These are phyloP conservation scores for Philaenus spumarius DNA, from an alignment of 1,140 invertebrate genomes.

Conservation along the genomic window DNA sequence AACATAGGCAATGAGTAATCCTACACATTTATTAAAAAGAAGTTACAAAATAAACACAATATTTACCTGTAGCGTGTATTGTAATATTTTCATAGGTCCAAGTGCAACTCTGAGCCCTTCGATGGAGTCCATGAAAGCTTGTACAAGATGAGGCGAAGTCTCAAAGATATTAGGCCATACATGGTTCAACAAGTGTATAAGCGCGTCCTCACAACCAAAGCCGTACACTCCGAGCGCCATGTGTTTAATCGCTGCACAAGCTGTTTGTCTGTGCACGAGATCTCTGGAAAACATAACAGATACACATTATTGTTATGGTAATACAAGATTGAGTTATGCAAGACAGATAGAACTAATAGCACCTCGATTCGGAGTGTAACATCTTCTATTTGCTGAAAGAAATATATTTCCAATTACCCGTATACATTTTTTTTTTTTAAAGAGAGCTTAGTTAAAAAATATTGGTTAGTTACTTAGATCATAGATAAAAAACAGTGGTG, in stretches of 20 bases:
- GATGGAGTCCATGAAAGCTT: conserved; percentile 98
- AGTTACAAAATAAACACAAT: too few species aligned
- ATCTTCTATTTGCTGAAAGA: too few species aligned
- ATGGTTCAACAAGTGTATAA: conserved; percentile 95
- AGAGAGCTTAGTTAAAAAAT: too few species aligned
- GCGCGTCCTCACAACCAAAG: conserved; percentile 98
- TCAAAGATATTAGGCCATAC: conserved; percentile 99
- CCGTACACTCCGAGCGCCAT: conserved; percentile 98
- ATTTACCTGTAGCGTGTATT: conserved; percentile 87
- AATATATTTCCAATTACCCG: too few species aligned
- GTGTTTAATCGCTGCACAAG: conserved; percentile 98
- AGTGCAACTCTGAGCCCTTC: conserved; percentile 94
- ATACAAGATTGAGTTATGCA: background rate
- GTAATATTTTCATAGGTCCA: conserved; percentile 93
- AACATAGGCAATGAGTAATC: too few species aligned
- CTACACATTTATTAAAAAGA: too few species aligned
- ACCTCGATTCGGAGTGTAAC: too few species aligned
- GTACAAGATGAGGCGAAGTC: conserved; percentile 98
- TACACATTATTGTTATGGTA: too few species aligned
- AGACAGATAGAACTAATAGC: background rate
- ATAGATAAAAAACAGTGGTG: too few species aligned
- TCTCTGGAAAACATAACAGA: conserved; percentile 63
- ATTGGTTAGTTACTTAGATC: too few species aligned
- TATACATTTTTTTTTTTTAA: too few species aligned
- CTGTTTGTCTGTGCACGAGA: conserved; percentile 96